Evolutionary conservation across 2,888 invertebrate species (phyloP).

Genomic region (Catonia carolina): DNA sequence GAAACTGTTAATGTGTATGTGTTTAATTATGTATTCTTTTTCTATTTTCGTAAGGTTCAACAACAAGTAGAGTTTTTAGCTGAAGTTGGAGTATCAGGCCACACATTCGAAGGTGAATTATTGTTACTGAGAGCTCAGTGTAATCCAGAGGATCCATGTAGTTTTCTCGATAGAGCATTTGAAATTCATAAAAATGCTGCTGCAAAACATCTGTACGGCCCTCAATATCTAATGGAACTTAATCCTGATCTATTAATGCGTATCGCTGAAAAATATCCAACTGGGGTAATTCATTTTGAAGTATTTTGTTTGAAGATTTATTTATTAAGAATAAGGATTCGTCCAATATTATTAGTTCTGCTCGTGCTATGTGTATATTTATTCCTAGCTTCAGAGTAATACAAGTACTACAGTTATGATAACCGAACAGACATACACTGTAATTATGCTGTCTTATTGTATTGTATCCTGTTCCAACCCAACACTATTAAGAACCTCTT

Average conservation of each 20-base stretch:
- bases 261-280: conserved; percentile 67
- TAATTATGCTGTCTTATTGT: too few relatives aligned
- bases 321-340: too few relatives aligned
- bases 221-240: conserved; percentile 63
- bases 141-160: conserved; percentile 28
- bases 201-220: conserved; percentile 55
- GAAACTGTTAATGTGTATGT: too few relatives aligned
- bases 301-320: too few relatives aligned
- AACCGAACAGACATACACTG: too few relatives aligned
- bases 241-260: conserved; percentile 83
- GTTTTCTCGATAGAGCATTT: conserved; percentile 49
- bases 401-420: too few relatives aligned
- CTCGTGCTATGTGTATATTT: too few relatives aligned
- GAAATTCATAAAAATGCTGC: conserved; percentile 47
- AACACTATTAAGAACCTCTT: too few relatives aligned
- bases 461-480: too few relatives aligned
- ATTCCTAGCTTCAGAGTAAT: too few relatives aligned
- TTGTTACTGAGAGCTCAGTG: conserved; percentile 56
- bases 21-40: too few relatives aligned
- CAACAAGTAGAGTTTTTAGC: conserved; percentile 82
- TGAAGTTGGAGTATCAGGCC: conserved; percentile 60
- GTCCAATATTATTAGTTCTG: too few relatives aligned
- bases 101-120: conserved; percentile 52
- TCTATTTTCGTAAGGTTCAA: conserved; percentile 46
- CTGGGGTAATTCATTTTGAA: conserved; percentile 44